A percentile compares a stretch with the other conserved stretches of the same genome.
phyloP scores from a whole-genome alignment of 2,113 vertebrate species.

The Piaya cayana region DNA sequence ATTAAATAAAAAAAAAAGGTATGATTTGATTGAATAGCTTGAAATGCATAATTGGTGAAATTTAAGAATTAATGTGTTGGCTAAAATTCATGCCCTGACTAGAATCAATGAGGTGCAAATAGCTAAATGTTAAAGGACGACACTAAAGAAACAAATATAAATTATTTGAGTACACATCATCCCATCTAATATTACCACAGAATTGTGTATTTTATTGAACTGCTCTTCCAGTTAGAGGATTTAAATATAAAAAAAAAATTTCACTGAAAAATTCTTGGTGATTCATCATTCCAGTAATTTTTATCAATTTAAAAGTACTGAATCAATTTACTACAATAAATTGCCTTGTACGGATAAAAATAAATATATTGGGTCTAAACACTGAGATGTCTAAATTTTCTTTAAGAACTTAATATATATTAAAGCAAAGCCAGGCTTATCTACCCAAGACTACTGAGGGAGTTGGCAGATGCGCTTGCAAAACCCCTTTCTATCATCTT shows the following conservation, averaged over 20 bases:
- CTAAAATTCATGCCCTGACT: not conserved
- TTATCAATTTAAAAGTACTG: not conserved
- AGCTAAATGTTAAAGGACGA: not conserved
- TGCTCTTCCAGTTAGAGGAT: not conserved
- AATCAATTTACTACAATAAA: conserved; percentile 7
- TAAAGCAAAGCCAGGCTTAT: not conserved
- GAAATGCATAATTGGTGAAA: not conserved
- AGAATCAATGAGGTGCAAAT: not conserved
- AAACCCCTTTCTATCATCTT: too few species aligned
- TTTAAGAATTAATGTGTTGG: not conserved
- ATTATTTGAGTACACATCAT: not conserved
- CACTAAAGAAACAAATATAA: not conserved
- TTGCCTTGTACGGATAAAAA: not conserved
- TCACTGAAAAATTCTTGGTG: not conserved
- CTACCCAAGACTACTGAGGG: too few species aligned
- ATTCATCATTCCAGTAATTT: conserved; percentile 9
- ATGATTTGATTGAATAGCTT: not conserved
- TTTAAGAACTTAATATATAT: not conserved
- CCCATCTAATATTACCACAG: not conserved
- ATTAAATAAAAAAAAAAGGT: not conserved
- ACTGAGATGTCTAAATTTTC: not conserved
- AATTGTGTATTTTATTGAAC: not conserved
- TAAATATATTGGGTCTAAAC: not conserved
- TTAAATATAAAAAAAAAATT: not conserved
- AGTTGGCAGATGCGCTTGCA: too few species aligned